These are phyloP conservation scores for Diglossa cyanea DNA, from an alignment of 2,797 vertebrate species.

Conservation along the genomic window DNA sequence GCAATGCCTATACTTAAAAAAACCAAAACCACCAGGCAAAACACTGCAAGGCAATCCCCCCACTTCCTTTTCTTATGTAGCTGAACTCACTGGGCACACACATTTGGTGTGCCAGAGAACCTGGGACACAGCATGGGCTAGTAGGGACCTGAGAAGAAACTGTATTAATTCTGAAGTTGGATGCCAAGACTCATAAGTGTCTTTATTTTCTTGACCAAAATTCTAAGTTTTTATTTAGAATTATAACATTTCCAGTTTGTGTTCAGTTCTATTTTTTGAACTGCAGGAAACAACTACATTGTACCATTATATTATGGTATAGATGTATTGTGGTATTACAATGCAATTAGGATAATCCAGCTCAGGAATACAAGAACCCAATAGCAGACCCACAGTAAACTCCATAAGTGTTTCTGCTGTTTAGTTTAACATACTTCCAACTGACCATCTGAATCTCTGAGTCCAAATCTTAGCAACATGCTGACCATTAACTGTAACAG, in stretches of 20 bases:
- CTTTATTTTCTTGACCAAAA: neutral
- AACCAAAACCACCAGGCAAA: neutral
- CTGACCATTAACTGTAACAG: neutral
- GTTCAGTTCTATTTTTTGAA: neutral
- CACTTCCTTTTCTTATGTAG: neutral
- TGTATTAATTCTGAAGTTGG: neutral
- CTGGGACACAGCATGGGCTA: neutral
- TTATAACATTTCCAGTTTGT: neutral
- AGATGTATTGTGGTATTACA: neutral
- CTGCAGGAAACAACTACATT: neutral
- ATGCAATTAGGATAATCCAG: neutral
- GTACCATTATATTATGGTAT: neutral
- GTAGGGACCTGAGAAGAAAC: neutral
- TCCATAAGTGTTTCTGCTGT: neutral
- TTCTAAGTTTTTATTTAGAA: neutral
- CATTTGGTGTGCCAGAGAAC: neutral
- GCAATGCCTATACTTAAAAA: neutral
- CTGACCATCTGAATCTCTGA: constrained; percentile 2
- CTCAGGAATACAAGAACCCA: neutral
- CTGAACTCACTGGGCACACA: neutral
- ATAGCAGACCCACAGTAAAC: neutral
- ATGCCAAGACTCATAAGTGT: neutral
- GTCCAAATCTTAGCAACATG: neutral
- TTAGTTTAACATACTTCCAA: neutral
- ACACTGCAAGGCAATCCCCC: neutral